phyloP scores from a whole-genome alignment of 2,888 invertebrate genomes.

The Limnephilus marmoratus region DNA sequence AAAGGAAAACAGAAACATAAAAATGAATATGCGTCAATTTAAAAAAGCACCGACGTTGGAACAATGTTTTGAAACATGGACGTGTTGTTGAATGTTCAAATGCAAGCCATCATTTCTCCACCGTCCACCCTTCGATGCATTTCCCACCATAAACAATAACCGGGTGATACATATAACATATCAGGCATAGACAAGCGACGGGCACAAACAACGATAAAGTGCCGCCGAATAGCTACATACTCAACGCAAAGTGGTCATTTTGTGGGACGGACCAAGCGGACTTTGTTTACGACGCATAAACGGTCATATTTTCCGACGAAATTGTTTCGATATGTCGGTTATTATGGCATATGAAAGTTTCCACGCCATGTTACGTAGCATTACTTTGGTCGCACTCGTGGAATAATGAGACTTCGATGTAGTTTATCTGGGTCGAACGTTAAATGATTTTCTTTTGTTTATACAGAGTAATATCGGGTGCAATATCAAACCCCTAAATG shows the following conservation, averaged over 20 bases:
- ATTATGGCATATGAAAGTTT: conserved; percentile 36
- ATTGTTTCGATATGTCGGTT: conserved; percentile 46
- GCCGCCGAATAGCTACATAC: conserved; percentile 46
- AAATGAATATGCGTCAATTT: not conserved
- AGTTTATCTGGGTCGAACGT: conserved; percentile 42
- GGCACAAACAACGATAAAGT: conserved; percentile 56
- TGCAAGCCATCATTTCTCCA: not conserved
- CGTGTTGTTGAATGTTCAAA: not conserved
- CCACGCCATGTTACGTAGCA: not conserved
- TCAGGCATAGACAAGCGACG: conserved; percentile 35
- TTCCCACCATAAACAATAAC: conserved; percentile 61
- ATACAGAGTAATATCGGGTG: not conserved
- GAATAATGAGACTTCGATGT: conserved; percentile 25
- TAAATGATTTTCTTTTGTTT: conserved; percentile 25
- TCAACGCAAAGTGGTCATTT: conserved; percentile 55
- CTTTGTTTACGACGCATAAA: conserved; percentile 46
- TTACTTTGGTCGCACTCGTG: conserved; percentile 16
- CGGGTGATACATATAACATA: conserved; percentile 14
- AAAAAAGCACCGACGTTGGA: not conserved
- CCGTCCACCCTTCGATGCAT: conserved; percentile 49
- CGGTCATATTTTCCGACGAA: conserved; percentile 45
- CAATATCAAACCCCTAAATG: not conserved
- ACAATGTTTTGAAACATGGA: not conserved
- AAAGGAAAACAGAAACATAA: not conserved
- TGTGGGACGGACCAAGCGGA: conserved; percentile 38